A percentile compares a stretch with the other conserved stretches of the same genome.
Evolutionary conservation across 2,797 vertebrate species (phyloP).

Genomic region (Paramormyrops hopkinsi): DNA sequence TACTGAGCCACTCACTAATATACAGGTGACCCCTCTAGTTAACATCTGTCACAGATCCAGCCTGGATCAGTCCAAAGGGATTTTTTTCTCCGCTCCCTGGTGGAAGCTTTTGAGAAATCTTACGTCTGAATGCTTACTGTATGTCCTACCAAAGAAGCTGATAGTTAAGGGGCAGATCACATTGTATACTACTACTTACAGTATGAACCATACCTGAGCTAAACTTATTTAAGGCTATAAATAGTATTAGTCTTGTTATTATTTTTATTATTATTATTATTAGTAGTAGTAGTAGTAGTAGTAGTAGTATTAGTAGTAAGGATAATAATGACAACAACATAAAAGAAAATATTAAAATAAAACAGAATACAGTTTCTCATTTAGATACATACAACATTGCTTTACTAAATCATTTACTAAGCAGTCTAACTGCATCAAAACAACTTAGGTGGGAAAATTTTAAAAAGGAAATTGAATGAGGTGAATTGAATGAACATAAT

Average conservation of each 20-base stretch:
- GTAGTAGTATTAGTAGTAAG: not conserved
- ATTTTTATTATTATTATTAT: not conserved
- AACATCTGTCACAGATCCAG: not conserved
- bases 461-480: not conserved
- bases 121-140: not conserved
- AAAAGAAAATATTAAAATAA: not conserved
- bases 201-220: not conserved
- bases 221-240: not conserved
- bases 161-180: not conserved
- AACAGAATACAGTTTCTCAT: not conserved
- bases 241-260: not conserved
- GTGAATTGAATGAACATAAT: not conserved
- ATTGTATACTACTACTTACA: not conserved
- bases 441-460: not conserved
- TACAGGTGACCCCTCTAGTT: not conserved
- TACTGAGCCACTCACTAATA: not conserved
- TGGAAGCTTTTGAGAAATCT: not conserved
- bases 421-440: not conserved
- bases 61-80: not conserved
- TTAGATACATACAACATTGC: not conserved
- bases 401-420: not conserved
- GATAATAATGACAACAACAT: not conserved
- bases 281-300: not conserved
- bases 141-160: not conserved
- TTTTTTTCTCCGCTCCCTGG: not conserved